Conservation (phyloP, 2,888 invertebrate genomes). For the Mesodorylaimus sp. region DNA sequence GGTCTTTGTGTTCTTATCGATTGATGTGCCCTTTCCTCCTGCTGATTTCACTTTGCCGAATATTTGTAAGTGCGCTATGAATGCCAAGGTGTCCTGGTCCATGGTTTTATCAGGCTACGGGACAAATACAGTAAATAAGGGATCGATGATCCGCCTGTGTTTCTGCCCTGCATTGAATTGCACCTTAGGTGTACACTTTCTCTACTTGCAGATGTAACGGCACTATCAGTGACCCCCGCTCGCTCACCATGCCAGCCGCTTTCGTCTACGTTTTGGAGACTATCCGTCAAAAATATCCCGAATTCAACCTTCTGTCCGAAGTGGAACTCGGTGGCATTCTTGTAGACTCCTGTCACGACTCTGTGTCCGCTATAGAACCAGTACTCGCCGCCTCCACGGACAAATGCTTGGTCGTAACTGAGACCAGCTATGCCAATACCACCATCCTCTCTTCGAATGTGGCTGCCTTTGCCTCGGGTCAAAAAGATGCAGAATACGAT, state of each 20-base stretch:
- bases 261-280: constrained; percentile 11
- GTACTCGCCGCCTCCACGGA: not conserved
- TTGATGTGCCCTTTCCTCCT: no score
- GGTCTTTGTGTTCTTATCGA: no score
- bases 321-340: constrained; percentile 7
- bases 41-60: no score
- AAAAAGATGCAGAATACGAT: not conserved
- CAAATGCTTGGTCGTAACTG: no score
- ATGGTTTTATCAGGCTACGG: no score
- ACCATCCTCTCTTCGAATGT: constrained; percentile 2
- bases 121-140: no score
- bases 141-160: no score
- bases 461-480: constrained; percentile 1
- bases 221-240: not conserved
- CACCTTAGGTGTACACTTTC: no score
- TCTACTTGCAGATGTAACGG: not conserved
- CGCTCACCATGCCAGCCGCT: constrained; percentile 5
- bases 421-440: not conserved
- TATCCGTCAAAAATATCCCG: constrained; percentile 3
- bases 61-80: no score
- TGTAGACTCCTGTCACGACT: constrained; percentile 4
- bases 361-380: not conserved
- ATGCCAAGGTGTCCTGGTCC: no score
- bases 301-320: constrained; percentile 5
- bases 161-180: no score